phyloP scores from a whole-genome alignment of 2,113 vertebrate species.

The Cisticola juncidis region DNA sequence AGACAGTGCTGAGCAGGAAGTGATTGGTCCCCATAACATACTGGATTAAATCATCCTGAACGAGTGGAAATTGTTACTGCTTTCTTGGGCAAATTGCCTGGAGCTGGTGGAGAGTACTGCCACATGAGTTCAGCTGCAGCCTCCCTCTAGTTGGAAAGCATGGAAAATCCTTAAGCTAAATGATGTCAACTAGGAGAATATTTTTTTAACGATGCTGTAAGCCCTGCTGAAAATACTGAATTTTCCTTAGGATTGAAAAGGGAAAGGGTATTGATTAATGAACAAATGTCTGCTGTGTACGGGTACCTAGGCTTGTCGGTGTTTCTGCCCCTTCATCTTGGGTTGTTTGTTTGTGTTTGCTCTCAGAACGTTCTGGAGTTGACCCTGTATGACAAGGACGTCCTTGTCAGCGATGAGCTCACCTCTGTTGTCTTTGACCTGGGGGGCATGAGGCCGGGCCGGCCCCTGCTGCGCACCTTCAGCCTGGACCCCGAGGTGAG shows the following conservation, averaged over 20 bases:
- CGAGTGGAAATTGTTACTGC: neutral
- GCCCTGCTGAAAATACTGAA: neutral
- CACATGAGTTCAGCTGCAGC: rapidly evolving
- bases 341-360: neutral
- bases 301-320: neutral
- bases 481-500: conserved; percentile 67
- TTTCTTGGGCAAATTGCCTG: neutral
- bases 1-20: neutral
- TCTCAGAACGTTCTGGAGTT: conserved; percentile 76
- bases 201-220: neutral
- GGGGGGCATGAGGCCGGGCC: conserved; percentile 55
- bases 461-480: conserved; percentile 58
- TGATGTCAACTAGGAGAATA: neutral
- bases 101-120: neutral
- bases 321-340: neutral
- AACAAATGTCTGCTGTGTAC: neutral
- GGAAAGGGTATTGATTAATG: neutral
- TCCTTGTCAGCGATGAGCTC: conserved; percentile 66
- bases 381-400: conserved; percentile 73
- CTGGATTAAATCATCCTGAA: neutral
- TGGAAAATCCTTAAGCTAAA: neutral
- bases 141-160: neutral
- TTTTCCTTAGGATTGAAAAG: neutral
- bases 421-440: conserved; percentile 67
- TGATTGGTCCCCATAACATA: neutral